Evolutionary conservation across 2,888 invertebrate species (phyloP), one percentile per base, ranked within the genome.

Genomic region (Ariolimax columbianus): DNA sequence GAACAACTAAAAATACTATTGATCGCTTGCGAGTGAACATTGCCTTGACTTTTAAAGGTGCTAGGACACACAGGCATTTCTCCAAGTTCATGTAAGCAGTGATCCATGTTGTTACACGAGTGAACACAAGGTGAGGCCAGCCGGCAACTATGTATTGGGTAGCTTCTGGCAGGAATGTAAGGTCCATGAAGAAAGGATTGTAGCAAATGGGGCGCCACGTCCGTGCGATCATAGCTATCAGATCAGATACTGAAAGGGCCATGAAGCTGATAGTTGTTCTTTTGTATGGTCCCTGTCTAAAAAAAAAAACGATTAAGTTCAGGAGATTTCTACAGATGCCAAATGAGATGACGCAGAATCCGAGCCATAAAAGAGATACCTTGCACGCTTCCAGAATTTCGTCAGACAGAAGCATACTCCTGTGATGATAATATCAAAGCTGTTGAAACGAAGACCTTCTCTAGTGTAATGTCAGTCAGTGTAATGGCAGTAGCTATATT

Each of bases 31-130:
- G 51, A 14, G 72, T 82, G n/a, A 82, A 73, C 3, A 82, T 11
- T n/a, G 19, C 26, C 47, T 73, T 70, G 59, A 82, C 73, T 36
- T 72, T 82, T 23, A 82, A 47, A 26, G 82, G 82, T 26, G 38
- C n/a, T 9, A 40, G 36, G 1, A 81, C 47, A 33, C 70, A 81
- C 3, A 72, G 26, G 51, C 81, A 81, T 38, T 63, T 81, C 55
- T 81, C 81, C 26, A 81, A 17, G 33, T 47, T 81, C 30, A 81
- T 70, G 55, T 51, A 80, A 14, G 38, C 80, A 0, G 80, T 80
- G 66, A 68, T 80, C 68, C 63, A 80, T 6, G 43, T 80, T 11
- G 72, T 72, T 17, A 55, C 47, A 14, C 81, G 43, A 3, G 81
- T 81, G 43, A 81, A 81, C 30, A 81, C n/a, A 14, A 72, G 30